Base-by-base conservation (phyloP, 2,888 invertebrate genomes). In the Aelia acuminata region DNA sequence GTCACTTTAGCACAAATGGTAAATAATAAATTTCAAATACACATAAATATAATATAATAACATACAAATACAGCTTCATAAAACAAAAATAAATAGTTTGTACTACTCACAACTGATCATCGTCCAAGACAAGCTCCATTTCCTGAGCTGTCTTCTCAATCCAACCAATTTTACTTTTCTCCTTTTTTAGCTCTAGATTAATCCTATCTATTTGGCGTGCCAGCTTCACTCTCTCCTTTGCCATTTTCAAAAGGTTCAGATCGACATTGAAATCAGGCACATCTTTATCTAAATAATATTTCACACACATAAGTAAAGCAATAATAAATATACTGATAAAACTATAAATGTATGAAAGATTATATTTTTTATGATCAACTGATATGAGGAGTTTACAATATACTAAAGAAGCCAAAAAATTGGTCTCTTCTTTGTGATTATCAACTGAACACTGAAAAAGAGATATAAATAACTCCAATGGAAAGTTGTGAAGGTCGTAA, bases 121-220 rank as follows among this genome's bases (percentile, higher is more conserved):
- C 96, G 91, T 98, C 98, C 3, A 98, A 93, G 89, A 99, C 95
- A 91, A 98, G 96, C 92, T 99, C 99, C 95, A 98, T 96, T 90
- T 98, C 98, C 90, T 95, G 94, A 0, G 97, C 97, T 2, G 96
- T 96, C 92, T 96, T 96, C 91, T 96, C 95, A 91, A 97, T 93
- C 99, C 99, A 99, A 39, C 96, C 96, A 90, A 94, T 94, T 91
- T 97, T 94, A 18, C 95, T 94, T 94, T 88, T 96, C 94, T 47
- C 94, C 93, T 90, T 89, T 89, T 90, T 90, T 75, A 89, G 31
- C 35, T 87, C 84, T 87, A 90, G 80, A 15, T 70, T 88, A 75
- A 90, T 43, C 75, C 93, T 93, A 92, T 99, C 98, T 63, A 98
- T 93, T 90, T 96, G 95, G 1, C 96, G 93, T 0, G 98, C 98